Evolutionary conservation across 92 coral and sea anemone species (phyloP), one percentile per base, ranked within the genome.

Genomic region (Galaxea fascicularis): DNA sequence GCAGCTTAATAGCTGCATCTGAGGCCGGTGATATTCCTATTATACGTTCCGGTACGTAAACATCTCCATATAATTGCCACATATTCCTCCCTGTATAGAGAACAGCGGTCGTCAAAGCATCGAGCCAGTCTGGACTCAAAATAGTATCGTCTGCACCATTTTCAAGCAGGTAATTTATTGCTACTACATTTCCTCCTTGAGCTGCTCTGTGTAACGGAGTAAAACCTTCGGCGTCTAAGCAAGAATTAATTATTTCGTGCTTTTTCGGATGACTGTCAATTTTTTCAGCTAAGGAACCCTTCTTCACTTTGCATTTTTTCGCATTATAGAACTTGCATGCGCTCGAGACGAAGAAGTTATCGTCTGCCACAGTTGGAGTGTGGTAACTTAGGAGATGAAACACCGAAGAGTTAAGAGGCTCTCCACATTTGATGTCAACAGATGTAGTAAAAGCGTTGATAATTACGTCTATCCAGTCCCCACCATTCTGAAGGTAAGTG

Each of bases 161-260:
- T 0, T 60, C 51, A 44, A 88, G 59, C 0, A 82, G 71, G 47
- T 77, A 53, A 14, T 60, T 72, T 56, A 89, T 44, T 1, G 89
- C 92, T 10, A 65, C 86, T 29, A 83, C 60, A 49, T 91, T 91
- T 24, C 86, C 93, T 26, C 93, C 93, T 68, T 90, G 91, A n/a
- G 91, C 89, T 12, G 91, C 93, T 45, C 93, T 82, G 69, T 91
- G 94, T 63, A 91, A 30, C 41, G 87, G 82, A 7, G 72, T 62
- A 57, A 77, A 87, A 53, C 94, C 94, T 17, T 91, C 83, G 10
- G 84, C 91, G 51, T 91, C 94, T 2, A 62, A 8, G 63, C 94
- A 91, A 64, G 80, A 79, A 22, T 87, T 69, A 18, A 91, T 31
- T 15, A 82, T 21, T 14, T 45, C 74, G 44, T 68, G 30, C 39